Evolutionary conservation across 2,113 vertebrate species (phyloP), one percentile per base, ranked within the genome.

Genomic region (Megatriorchis doriae): DNA sequence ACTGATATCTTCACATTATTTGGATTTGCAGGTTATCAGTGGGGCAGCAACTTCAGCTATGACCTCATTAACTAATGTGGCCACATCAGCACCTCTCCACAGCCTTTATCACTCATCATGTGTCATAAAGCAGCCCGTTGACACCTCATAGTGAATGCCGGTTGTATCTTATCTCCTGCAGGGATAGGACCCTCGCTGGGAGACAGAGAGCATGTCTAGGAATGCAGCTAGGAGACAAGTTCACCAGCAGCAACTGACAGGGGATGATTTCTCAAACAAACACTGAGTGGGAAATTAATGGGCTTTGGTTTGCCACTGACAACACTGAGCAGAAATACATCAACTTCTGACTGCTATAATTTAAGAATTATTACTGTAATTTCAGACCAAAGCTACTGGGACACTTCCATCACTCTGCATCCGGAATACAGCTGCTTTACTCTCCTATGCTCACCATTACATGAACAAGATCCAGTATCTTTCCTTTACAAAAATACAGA

Each of bases 31-130:
- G 98, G 98, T 98, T 98, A 98, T 98, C 98, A 94, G 96, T 61
- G 89, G 98, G 97, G 96, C 96, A 85, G 94, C 92, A 88, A 95
- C 98, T 97, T 90, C 38, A 80, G 95, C 86, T 74, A 93, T 98
- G 98, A 98, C 98, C 98, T 99, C 98, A 98, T 98, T 98, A 98
- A 98, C 93, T 83, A 84, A 73, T 92, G 98, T 97, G 97, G 98
- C 98, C 98, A 97, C 96, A 97, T 98, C 97, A 98, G 98, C 98
- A 98, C 98, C 98, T 98, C 95, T 93, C 68, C 71, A 16, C 86
- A 71, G 96, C 93, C 95, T 97, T 98, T 98, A 97, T 97, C 98
- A 96, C 98, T 97, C 97, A 90, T 98, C 96, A 88, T 71, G 85
- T 97, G 98, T 96, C 97, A 94, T 62, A 65, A 93, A 78, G 95